Conservation (phyloP, 2,888 invertebrate species). For the Calliphora vomitoria region DNA sequence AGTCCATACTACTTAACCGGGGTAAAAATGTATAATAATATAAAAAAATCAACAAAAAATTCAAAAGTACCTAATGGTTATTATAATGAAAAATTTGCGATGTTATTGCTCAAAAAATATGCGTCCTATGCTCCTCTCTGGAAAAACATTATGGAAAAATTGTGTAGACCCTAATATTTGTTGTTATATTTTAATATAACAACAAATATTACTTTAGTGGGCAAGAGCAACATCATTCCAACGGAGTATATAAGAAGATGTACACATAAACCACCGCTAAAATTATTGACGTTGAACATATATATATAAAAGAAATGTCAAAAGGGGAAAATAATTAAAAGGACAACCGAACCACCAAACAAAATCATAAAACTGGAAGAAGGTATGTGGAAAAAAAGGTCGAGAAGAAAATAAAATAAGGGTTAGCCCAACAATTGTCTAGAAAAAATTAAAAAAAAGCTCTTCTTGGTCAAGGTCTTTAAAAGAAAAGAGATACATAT, state of each 20-base stretch:
- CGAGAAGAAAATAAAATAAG: neutral
- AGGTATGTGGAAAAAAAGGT: neutral
- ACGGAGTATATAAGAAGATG: too few relatives aligned
- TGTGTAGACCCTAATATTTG: neutral
- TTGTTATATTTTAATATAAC: neutral
- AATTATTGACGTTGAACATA: neutral
- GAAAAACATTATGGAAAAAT: too few relatives aligned
- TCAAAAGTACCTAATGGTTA: too few relatives aligned
- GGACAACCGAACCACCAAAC: neutral
- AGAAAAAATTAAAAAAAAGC: neutral
- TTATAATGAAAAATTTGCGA: too few relatives aligned
- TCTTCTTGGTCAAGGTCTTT: neutral
- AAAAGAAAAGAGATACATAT: neutral
- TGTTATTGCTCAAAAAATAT: too few relatives aligned
- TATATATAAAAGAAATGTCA: neutral
- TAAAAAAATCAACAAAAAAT: too few relatives aligned
- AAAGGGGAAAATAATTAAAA: too few relatives aligned
- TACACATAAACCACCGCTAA: conserved; percentile 1
- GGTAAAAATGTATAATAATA: too few relatives aligned
- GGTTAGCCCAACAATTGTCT: neutral
- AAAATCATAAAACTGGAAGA: neutral
- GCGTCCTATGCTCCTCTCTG: too few relatives aligned
- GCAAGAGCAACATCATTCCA: too few relatives aligned
- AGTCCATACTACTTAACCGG: neutral
- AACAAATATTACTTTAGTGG: neutral